Conservation (phyloP, 53 echinoderm and acorn worm genomes). For the Paracentrotus lividus region DNA sequence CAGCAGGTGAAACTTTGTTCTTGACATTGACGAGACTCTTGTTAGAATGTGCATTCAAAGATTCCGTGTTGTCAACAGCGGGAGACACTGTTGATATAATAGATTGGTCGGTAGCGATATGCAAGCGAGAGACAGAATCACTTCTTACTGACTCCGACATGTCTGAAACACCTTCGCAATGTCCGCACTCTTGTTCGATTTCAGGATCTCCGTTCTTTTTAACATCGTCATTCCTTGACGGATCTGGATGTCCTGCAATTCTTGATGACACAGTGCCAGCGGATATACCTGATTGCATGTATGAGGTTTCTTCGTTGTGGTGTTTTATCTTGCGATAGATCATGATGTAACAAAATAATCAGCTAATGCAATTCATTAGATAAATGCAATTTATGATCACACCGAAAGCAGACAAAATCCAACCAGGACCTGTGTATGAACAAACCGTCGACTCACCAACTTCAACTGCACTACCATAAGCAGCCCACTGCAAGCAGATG, state of each 20-base stretch:
- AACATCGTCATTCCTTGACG: neutral
- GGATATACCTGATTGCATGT: neutral
- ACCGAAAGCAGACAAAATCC: neutral
- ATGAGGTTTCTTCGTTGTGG: neutral
- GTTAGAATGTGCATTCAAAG: neutral
- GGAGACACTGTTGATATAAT: too few species aligned
- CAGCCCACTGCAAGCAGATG: neutral
- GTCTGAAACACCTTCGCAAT: neutral
- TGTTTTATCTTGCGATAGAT: neutral
- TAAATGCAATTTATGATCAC: neutral
- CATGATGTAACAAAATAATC: neutral
- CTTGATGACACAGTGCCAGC: neutral
- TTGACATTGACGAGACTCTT: too few species aligned
- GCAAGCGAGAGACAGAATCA: neutral
- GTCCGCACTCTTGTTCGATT: neutral
- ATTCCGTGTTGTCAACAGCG: neutral
- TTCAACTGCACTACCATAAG: neutral
- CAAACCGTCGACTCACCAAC: neutral
- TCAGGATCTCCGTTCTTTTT: neutral
- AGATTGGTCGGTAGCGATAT: too few species aligned
- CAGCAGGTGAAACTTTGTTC: neutral
- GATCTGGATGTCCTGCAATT: neutral
- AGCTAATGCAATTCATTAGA: neutral
- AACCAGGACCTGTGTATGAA: neutral
- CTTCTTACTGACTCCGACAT: neutral